Percentiles rank a stretch among this genome's conserved stretches.
Conservation (phyloP, 1,140 invertebrate genomes). For the Saccostrea glomerata region DNA sequence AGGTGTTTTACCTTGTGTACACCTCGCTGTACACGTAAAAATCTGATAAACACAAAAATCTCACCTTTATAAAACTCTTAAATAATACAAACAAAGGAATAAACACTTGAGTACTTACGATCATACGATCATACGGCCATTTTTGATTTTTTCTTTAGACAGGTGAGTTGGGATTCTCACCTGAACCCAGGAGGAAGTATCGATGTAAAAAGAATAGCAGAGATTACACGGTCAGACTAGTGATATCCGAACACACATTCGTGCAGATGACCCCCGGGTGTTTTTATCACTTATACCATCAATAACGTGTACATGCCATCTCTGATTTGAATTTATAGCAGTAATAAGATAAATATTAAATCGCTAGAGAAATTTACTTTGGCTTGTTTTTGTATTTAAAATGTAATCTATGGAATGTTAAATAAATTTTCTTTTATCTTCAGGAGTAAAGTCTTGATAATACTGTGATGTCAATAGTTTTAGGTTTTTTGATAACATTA, state of each 20-base stretch:
- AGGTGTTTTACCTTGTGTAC: neutral
- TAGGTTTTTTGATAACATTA: too few relatives aligned
- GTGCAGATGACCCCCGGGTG: neutral
- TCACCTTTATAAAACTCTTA: neutral
- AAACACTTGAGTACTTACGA: neutral
- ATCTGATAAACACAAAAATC: neutral
- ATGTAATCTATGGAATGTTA: too few relatives aligned
- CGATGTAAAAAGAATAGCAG: neutral
- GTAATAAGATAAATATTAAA: neutral
- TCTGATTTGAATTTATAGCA: neutral
- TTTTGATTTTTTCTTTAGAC: neutral
- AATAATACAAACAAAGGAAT: slow-evolving; percentile 4
- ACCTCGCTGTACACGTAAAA: neutral
- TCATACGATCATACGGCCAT: neutral
- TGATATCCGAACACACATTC: slow-evolving; percentile 1
- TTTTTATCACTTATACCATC: neutral
- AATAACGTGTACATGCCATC: neutral
- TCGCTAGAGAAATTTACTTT: neutral
- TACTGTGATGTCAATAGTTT: too few relatives aligned
- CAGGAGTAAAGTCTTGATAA: too few relatives aligned
- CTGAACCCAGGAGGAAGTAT: slow-evolving; percentile 24
- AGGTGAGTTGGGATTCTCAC: neutral
- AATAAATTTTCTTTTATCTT: too few relatives aligned
- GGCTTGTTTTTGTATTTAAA: too few relatives aligned
- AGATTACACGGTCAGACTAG: slow-evolving; percentile 5